These are phyloP conservation scores for Cnemophilus loriae DNA, from an alignment of 2,113 vertebrate genomes.

Conservation along the genomic window DNA sequence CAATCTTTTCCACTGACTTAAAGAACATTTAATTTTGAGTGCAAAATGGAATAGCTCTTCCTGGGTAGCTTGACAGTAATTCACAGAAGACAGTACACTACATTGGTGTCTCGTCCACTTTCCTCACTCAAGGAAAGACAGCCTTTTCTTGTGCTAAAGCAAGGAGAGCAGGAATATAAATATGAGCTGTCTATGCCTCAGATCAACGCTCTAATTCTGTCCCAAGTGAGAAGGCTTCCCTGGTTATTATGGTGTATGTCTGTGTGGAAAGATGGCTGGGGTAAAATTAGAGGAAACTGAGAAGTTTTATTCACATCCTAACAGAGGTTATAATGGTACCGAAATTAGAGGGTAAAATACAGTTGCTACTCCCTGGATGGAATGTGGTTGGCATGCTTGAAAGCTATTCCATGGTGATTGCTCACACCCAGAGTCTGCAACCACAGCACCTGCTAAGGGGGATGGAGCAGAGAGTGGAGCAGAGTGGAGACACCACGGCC, in stretches of 20 bases:
- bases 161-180: neutral
- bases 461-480: neutral
- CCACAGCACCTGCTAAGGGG: neutral
- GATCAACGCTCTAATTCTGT: neutral
- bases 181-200: neutral
- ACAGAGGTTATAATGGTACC: neutral
- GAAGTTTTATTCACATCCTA: neutral
- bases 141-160: neutral
- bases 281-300: neutral
- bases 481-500: accelerated
- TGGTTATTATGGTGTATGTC: neutral
- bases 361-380: accelerated
- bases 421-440: neutral
- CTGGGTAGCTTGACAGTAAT: neutral
- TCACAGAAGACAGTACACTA: neutral
- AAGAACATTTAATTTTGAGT: neutral
- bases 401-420: neutral
- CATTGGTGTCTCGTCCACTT: neutral
- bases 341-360: neutral
- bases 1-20: neutral
- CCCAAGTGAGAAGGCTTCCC: neutral
- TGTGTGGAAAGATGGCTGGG: neutral
- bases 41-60: neutral
- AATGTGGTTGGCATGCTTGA: neutral
- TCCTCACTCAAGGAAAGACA: neutral